These are phyloP conservation scores for Prinia subflava DNA, from an alignment of 2,113 vertebrate species.

Conservation along the genomic window DNA sequence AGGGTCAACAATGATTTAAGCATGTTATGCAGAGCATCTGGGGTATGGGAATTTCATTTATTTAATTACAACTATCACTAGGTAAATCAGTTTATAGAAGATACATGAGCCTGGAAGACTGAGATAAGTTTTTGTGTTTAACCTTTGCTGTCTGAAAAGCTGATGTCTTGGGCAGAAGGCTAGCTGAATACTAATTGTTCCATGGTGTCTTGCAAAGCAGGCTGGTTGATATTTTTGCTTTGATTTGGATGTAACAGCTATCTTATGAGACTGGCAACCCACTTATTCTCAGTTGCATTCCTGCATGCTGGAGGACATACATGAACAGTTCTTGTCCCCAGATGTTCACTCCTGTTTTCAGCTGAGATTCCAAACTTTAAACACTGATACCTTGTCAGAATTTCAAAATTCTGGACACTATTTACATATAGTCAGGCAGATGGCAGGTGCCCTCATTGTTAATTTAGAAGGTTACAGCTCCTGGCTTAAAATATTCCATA, in stretches of 20 bases:
- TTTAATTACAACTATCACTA: constrained; percentile 44
- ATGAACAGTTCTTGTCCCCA: background rate
- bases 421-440: background rate
- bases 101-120: background rate
- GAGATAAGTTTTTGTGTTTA: constrained; percentile 48
- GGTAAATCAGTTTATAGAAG: constrained; percentile 8
- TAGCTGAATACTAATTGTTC: constrained; percentile 45
- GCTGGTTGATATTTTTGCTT: background rate
- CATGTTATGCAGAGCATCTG: background rate
- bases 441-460: background rate
- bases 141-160: constrained; percentile 29
- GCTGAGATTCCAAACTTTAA: background rate
- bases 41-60: constrained; percentile 13
- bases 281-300: background rate
- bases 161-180: background rate
- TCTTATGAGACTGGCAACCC: background rate
- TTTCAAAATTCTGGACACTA: background rate
- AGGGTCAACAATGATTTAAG: background rate
- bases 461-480: background rate
- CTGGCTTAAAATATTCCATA: background rate
- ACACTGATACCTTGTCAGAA: background rate
- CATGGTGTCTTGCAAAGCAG: background rate
- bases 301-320: background rate
- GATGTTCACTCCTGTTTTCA: background rate
- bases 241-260: background rate